phyloP scores from a whole-genome alignment of 2,888 invertebrate genomes.

The Artemia sp. region DNA sequence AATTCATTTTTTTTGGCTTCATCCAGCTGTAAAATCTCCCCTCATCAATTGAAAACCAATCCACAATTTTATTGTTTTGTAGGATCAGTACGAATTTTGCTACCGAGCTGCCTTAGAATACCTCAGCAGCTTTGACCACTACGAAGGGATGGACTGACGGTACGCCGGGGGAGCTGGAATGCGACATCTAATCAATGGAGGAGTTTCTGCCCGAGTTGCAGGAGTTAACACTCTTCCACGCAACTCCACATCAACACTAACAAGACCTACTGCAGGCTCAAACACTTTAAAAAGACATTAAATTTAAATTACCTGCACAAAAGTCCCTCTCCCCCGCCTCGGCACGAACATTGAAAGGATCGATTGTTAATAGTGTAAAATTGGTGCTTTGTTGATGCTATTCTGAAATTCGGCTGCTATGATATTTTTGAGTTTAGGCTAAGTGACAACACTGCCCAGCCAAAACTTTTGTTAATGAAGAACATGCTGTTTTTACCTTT shows the following conservation, averaged over 20 bases:
- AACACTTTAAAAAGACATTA: conserved; percentile 5
- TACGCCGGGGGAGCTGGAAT: conserved; percentile 15
- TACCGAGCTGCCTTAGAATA: conserved; percentile 97
- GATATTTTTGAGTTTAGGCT: too few relatives aligned
- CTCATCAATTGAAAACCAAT: not conserved
- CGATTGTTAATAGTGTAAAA: too few relatives aligned
- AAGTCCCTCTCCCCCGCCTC: conserved; percentile 10
- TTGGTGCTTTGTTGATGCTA: too few relatives aligned
- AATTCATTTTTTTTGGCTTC: not conserved
- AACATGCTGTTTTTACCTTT: too few relatives aligned
- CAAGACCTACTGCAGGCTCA: not conserved
- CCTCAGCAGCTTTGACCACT: conserved; percentile 92
- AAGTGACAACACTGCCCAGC: too few relatives aligned
- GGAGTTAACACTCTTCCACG: conserved; percentile 6
- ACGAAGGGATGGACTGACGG: conserved; percentile 48
- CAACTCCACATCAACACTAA: conserved; percentile 10
- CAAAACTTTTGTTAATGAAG: too few relatives aligned
- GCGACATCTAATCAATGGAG: not conserved
- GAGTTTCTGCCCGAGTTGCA: not conserved
- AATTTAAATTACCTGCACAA: not conserved
- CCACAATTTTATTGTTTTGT: conserved; percentile 29
- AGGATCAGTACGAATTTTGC: conserved; percentile 99
- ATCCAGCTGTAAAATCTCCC: not conserved
- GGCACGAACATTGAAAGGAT: not conserved
- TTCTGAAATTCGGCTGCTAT: too few relatives aligned